Base-by-base conservation (phyloP, 2,888 invertebrate species). In the Graphium colonna region DNA sequence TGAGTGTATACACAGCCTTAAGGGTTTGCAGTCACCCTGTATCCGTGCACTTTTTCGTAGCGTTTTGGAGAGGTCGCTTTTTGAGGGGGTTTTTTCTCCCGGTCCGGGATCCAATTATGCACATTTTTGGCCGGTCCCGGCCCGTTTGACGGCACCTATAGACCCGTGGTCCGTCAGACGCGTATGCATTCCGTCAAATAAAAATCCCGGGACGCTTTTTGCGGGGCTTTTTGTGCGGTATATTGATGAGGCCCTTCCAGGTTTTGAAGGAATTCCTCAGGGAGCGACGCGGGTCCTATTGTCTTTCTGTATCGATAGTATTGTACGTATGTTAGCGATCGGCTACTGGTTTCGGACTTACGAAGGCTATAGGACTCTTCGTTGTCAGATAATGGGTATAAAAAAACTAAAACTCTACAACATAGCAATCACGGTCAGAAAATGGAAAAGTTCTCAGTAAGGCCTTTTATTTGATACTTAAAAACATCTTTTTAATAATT, bases 171-270 rank as follows among this genome's bases (percentile, higher is more conserved):
- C 62, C 61, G 76, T 82, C 72, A 71, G 71, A 73, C 70, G n/a
- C n/a, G n/a, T n/a, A n/a, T n/a, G 82, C 82, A 88, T 84, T 86
- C 87, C 81, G 77, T 86, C 82, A 84, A 86, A 88, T 82, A 88
- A 88, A 85, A 88, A 86, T 86, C 80, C 67, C 71, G 28, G 68
- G 64, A 71, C 65, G 62, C 63, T 87, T 88, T 88, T 88, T 87
- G 84, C 71, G 61, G 53, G 31, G 66, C 75, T 87, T 88, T 87
- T 88, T 86, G 81, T 71, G 65, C 69, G 77, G 73, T n/a, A 79
- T 85, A 85, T 85, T 82, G 86, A 87, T 85, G 85, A 77, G 79
- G 65, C 62, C 66, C 73, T 71, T 72, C 73, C 73, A 72, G 74
- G 70, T 71, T 79, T 81, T 82, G 83, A 80, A 77, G 78, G 79